Percentiles rank a stretch among this genome's conserved stretches.
phyloP scores from a whole-genome alignment of 1,140 invertebrate species.

The Diorhabda carinulata region DNA sequence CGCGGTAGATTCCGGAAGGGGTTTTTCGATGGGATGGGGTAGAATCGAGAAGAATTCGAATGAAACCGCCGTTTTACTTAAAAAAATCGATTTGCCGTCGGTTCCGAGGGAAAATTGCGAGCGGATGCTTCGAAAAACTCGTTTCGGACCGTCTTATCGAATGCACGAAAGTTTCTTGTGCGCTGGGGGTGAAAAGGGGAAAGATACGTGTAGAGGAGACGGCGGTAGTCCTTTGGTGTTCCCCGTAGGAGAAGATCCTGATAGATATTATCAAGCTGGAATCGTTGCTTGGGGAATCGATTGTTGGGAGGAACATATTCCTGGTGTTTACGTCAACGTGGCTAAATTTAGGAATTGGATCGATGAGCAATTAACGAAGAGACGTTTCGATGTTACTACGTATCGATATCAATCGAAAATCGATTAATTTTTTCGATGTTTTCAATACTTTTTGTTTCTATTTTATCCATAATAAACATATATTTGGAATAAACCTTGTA shows the following conservation, averaged over 20 bases:
- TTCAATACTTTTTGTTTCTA: too few relatives aligned
- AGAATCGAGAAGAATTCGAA: slow-evolving; percentile 54
- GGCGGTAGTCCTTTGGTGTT: slow-evolving; percentile 56
- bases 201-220: slow-evolving; percentile 64
- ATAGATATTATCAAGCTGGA: slow-evolving; percentile 49
- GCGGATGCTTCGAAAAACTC: slow-evolving; percentile 52
- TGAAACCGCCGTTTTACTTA: slow-evolving; percentile 50
- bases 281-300: slow-evolving; percentile 55
- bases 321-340: slow-evolving; percentile 43
- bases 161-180: slow-evolving; percentile 70
- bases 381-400: slow-evolving; percentile 17
- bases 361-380: slow-evolving; percentile 33
- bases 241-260: slow-evolving; percentile 42
- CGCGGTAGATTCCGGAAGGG: slow-evolving; percentile 48
- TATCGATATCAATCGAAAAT: neutral
- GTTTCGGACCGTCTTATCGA: slow-evolving; percentile 59
- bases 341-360: slow-evolving; percentile 40
- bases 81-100: slow-evolving; percentile 63
- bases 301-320: slow-evolving; percentile 55
- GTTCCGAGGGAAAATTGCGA: slow-evolving; percentile 57
- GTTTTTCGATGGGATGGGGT: slow-evolving; percentile 59
- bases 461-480: too few relatives aligned
- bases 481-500: too few relatives aligned
- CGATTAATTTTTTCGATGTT: neutral
- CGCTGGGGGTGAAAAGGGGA: slow-evolving; percentile 63